Evolutionary conservation across 1,140 invertebrate species (phyloP), one percentile per base, ranked within the genome.

Genomic region (Aphelinus certus): DNA sequence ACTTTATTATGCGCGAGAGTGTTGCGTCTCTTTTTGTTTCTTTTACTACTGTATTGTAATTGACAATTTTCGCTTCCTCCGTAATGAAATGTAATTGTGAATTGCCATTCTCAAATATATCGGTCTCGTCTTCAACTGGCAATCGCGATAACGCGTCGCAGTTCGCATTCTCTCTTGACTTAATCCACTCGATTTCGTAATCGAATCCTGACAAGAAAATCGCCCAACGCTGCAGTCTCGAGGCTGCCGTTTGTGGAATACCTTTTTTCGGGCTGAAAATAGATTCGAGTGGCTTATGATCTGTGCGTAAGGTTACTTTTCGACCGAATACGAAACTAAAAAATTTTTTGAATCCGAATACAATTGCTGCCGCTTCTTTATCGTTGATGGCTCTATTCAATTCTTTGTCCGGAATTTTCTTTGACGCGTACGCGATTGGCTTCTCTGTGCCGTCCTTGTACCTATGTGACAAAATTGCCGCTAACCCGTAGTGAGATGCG

Each of bases 401-500:
- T 80, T 91, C 88, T 26, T 87, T 79, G 51, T 64, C n/a, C 43
- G 47, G 71, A 45, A 73, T 65, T 10, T 26, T 47, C 43, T 73
- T 73, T 55, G 69, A 73, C n/a, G 60, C 61, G 45, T 53, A 73
- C 9, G 71, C 71, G 26, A 65, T 64, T 5, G 71, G 87, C 76
- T 76, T 75, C 77, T 89, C 86, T 1, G 55, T 56, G 10, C 81
- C 83, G 77, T 88, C 81, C 42, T 76, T 10, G 43, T 83, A 78
- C 1, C 64, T 75, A 72, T 91, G 89, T 2, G 83, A 82, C 0
- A 91, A 73, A 4, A 89, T 83, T 2, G 84, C 85, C 0, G 89
- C 88, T 3, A 91, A 78, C 10, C 88, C 89, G 78, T 85, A 85
- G 0, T 81, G 73, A 56, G 83, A 87, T n/a, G 89, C 88, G 82